Evolutionary conservation across 2,113 vertebrate species (phyloP).

Genomic region (Piprites chloris): DNA sequence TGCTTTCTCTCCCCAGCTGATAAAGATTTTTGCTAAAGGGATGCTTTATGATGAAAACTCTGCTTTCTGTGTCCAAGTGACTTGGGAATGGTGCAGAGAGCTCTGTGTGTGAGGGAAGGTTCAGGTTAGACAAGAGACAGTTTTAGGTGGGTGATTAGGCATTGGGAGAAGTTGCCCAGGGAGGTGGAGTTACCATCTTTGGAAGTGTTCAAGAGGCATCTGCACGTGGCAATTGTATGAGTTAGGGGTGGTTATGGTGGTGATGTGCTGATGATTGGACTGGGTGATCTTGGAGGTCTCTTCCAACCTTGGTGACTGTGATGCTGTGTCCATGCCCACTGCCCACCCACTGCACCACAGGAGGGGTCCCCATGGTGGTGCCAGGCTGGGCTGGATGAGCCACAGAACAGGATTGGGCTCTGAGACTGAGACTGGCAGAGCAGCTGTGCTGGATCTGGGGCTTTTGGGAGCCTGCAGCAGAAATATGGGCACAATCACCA

Average conservation of each 20-base stretch:
- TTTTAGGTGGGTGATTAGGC: not conserved
- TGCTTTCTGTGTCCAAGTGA: not conserved
- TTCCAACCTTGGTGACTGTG: not conserved
- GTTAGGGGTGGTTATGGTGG: not conserved
- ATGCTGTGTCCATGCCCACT: not conserved
- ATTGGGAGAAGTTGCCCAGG: not conserved
- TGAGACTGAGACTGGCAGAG: not conserved
- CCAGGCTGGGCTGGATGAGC: not conserved
- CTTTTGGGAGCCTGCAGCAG: not conserved
- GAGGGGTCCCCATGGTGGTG: rapidly evolving
- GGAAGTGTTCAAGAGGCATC: not conserved
- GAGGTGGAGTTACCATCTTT: not conserved
- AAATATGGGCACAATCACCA: rapidly evolving
- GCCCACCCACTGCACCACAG: rapidly evolving
- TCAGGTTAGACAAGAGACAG: not conserved
- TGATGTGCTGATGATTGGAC: not conserved
- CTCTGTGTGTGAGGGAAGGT: not conserved
- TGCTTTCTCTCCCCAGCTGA: not conserved
- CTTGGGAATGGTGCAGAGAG: not conserved
- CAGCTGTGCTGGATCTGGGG: not conserved
- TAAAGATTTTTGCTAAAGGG: not conserved
- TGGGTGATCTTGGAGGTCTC: not conserved
- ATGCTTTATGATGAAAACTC: not conserved
- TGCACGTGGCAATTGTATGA: not conserved
- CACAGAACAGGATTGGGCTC: not conserved